Conservation (phyloP, 2,797 vertebrate species). For the Mastacembelus armatus region DNA sequence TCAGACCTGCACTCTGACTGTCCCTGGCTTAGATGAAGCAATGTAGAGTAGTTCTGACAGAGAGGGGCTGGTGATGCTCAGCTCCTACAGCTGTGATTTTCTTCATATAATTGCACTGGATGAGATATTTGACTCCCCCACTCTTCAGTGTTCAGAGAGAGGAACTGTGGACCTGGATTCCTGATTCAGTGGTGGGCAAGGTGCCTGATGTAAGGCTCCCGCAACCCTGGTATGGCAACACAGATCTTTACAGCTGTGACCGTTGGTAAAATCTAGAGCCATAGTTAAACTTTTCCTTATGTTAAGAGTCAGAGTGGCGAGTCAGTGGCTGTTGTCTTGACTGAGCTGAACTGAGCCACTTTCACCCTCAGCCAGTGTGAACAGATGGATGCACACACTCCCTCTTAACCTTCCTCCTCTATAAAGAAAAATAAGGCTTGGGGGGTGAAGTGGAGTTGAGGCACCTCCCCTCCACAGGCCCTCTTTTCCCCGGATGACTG, state of each 20-base stretch:
- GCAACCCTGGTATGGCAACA: conserved; percentile 42
- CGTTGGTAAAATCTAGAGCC: conserved; percentile 8
- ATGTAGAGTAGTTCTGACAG: conserved; percentile 9
- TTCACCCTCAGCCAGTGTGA: not conserved
- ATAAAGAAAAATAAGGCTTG: conserved; percentile 9
- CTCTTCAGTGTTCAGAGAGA: conserved; percentile 17
- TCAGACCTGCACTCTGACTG: conserved; percentile 35
- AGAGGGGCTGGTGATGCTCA: conserved; percentile 4
- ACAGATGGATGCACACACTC: not conserved
- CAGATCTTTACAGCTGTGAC: conserved; percentile 46
- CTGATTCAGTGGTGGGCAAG: conserved; percentile 16
- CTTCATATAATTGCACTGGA: conserved; percentile 15
- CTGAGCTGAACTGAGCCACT: too few species aligned
- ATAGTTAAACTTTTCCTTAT: not conserved
- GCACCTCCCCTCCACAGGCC: conserved; percentile 10
- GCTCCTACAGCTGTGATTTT: conserved; percentile 11
- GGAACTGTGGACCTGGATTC: conserved; percentile 28
- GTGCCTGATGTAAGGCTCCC: conserved; percentile 66
- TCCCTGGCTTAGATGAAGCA: conserved; percentile 6
- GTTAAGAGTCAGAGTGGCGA: not conserved
- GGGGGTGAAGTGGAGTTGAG: not conserved
- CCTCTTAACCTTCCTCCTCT: conserved; percentile 27
- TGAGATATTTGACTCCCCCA: conserved; percentile 46
- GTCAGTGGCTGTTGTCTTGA: conserved; percentile 3
- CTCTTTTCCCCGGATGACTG: conserved; percentile 30